Base-by-base conservation (phyloP, 92 coral and sea anemone genomes). In the Epizoanthus illoricatus region DNA sequence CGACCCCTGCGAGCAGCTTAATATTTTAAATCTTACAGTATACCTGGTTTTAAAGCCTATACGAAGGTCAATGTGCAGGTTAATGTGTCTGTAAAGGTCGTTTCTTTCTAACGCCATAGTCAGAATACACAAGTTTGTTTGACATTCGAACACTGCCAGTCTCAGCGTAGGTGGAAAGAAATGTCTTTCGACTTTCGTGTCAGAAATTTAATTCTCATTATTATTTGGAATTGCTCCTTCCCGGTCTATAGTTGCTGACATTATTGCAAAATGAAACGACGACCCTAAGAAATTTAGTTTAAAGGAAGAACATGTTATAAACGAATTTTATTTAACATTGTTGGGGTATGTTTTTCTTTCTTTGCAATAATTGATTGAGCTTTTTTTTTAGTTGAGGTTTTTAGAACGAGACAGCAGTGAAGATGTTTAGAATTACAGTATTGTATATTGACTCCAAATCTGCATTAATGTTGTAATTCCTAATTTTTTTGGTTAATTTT, bases 171-270 rank as follows among this genome's bases (percentile, higher is more conserved):
- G 81, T 36, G 81, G 58, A 43, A 63, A 36, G 54, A 47, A 59
- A 75, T 21, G 69, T 75, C 81, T 45, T 63, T 78, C 82, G 69
- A 58, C 81, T 45, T 63, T 78, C 82, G 82, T 78, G 82, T 62
- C 71, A 78, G 65, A 76, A 62, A 63, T 78, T 76, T 64, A 69
- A 45, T 63, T 64, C 43, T 58, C 42, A 78, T 75, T 52, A n/a
- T 68, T 54, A 78, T 64, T 63, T 78, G 54, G 43, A 64, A 16
- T 52, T 61, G 33, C 52, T 36, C 55, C 7, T 57, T 67, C n/a
- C n/a, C n/a, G n/a, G n/a, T n/a, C 57, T 2, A 5, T 60, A 41
- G 57, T 76, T 62, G 7, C 49, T 40, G 41, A 17, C 21, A 10
- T 54, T 64, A 18, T 78, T 33, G 52, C 58, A 78, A 64, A 78